Evolutionary conservation across 2,888 invertebrate genomes (phyloP).

Genomic region (Atrina japonica): DNA sequence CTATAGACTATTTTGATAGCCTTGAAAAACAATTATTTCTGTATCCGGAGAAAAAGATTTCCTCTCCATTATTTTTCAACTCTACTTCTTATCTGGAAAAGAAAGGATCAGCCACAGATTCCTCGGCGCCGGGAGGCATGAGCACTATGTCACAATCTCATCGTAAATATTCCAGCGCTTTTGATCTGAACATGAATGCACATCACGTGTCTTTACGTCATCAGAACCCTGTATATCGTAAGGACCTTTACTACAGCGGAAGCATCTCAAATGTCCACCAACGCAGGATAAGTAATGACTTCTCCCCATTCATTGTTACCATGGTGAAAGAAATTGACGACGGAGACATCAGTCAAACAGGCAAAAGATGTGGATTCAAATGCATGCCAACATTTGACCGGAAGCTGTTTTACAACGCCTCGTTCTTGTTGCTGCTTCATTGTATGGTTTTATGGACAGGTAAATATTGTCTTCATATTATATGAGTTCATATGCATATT

Average conservation of each 20-base stretch:
- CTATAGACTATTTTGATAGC: too few relatives aligned
- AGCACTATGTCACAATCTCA: neutral
- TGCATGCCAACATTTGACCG: slow-evolving; percentile 8
- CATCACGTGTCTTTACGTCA: slow-evolving; percentile 13
- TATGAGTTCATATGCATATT: too few relatives aligned
- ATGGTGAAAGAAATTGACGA: slow-evolving; percentile 3
- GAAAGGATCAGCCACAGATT: neutral
- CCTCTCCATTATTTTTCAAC: too few relatives aligned
- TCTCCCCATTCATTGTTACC: too few relatives aligned
- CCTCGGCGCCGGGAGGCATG: neutral
- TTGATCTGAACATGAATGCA: neutral
- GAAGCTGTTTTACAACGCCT: slow-evolving; percentile 56
- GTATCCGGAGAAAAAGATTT: too few relatives aligned
- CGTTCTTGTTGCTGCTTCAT: slow-evolving; percentile 60
- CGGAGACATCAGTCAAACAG: neutral
- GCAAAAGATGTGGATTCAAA: neutral
- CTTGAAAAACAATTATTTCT: too few relatives aligned
- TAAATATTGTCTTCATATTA: too few relatives aligned
- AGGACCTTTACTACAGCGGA: slow-evolving; percentile 94
- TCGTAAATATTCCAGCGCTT: slow-evolving; percentile 6
- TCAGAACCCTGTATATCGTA: slow-evolving; percentile 88
- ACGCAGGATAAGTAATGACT: too few relatives aligned
- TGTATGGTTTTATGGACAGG: slow-evolving; percentile 71
- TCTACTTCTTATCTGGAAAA: slow-evolving; percentile 26
- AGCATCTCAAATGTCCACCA: slow-evolving; percentile 83